Percentiles rank a stretch among this genome's conserved stretches.
Conservation (phyloP, 2,888 invertebrate genomes). For the Torymus auratus region DNA sequence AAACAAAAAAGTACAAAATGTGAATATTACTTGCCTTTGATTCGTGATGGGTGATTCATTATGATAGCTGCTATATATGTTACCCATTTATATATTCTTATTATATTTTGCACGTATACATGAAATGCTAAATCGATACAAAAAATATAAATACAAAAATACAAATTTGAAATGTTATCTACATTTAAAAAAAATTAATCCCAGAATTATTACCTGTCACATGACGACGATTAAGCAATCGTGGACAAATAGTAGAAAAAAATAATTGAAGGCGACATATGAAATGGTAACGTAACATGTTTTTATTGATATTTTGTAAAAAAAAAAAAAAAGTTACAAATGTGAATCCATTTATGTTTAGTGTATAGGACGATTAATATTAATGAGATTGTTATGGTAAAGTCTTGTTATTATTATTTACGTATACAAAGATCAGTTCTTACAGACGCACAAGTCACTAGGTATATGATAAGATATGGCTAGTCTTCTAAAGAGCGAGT, state of each 20-base stretch:
- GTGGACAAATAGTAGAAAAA: constrained; percentile 46
- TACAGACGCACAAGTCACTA: background rate
- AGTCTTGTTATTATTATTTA: constrained; percentile 22
- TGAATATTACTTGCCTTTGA: constrained; percentile 43
- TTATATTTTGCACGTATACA: background rate
- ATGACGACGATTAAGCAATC: constrained; percentile 15
- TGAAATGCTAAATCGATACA: constrained; percentile 8
- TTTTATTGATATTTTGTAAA: constrained; percentile 61
- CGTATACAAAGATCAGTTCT: constrained; percentile 17
- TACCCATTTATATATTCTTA: constrained; percentile 24
- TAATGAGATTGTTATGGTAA: constrained; percentile 32
- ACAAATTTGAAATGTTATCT: background rate
- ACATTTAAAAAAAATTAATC: background rate
- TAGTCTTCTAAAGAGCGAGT: constrained; percentile 22
- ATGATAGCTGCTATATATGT: constrained; percentile 13
- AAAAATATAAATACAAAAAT: constrained; percentile 2
- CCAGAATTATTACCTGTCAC: constrained; percentile 34
- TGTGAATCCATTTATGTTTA: constrained; percentile 40
- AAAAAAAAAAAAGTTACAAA: constrained; percentile 61
- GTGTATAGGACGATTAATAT: constrained; percentile 24
- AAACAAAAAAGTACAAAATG: background rate
- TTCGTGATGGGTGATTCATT: constrained; percentile 25
- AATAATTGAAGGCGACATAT: constrained; percentile 54
- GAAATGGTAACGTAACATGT: constrained; percentile 51
- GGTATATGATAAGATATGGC: constrained; percentile 2